These are phyloP conservation scores for Myrmophylax atrothorax DNA, from an alignment of 2,113 vertebrate species.

Conservation along the genomic window DNA sequence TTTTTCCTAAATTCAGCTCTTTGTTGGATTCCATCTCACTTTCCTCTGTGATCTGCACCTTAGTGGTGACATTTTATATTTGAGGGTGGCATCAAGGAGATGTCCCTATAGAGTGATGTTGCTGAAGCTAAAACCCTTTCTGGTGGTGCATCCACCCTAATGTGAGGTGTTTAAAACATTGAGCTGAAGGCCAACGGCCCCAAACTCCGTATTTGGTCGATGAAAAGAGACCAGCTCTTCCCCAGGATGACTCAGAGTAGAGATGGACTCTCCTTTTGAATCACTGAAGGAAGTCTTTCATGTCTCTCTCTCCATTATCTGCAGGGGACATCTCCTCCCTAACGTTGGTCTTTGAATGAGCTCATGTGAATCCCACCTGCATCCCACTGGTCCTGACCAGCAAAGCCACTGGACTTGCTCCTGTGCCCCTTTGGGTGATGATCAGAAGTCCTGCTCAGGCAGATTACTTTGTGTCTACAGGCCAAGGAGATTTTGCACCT, in stretches of 20 bases:
- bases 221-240: not conserved
- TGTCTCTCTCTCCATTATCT: not conserved
- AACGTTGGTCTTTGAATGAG: not conserved
- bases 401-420: not conserved
- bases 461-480: not conserved
- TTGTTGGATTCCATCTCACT: not conserved
- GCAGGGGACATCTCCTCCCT: not conserved
- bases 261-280: slow-evolving; percentile 7
- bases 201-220: not conserved
- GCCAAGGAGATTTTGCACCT: not conserved
- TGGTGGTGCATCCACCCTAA: not conserved
- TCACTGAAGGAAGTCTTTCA: slow-evolving; percentile 39
- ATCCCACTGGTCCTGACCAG: not conserved
- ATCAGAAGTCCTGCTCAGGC: not conserved
- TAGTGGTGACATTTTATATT: not conserved
- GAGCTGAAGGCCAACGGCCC: not conserved
- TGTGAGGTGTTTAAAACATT: not conserved
- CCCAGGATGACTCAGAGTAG: not conserved
- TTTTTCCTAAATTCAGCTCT: not conserved
- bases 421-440: not conserved
- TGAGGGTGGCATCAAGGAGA: not conserved
- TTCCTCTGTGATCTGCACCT: not conserved
- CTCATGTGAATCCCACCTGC: not conserved
- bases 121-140: not conserved
- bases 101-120: not conserved